Base-by-base conservation (phyloP, 1,140 invertebrate species). In the Macrosteles quadrilineatus region DNA sequence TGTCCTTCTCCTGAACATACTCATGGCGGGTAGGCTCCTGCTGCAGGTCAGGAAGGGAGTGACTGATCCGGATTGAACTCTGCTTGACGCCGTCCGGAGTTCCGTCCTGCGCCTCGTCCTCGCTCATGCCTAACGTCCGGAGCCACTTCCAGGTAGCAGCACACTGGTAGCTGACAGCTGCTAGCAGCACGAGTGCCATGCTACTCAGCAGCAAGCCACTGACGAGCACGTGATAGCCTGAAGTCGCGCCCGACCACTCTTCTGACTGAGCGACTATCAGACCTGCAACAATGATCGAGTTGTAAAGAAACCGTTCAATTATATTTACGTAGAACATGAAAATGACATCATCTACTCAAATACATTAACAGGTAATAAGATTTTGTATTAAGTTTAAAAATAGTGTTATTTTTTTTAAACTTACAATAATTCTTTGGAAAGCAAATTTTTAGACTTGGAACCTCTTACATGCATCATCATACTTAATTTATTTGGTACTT, bases 31-130 rank as follows among this genome's bases (percentile, higher is more conserved):
- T 78, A 0, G 88, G 87, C 70, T 90, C 88, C 0, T 86, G 86
- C 74, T 90, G 88, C 6, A 91, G 81, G 74, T 91, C 90, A 0
- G 90, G 90, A 14, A 91, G 79, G 0, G 89, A 91, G 77, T 90
- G 88, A 73, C 88, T 90, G 75, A 91, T 91, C 12, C 88, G 83
- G 67, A 91, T 89, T 0, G 87, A 86, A 6, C 87, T 85, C 74
- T 89, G 88, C 30, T 87, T 85, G 0, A 86, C 85, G 9, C 84
- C 80, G 59, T 86, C 84, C 29, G 83, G 84, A 73, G 87, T 84
- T 31, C 84, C 83, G 43, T 84, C 84, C 43, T 87, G 82, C 0
- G 81, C 82, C 23, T 83, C 82, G 55, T 87, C 84, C 53, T 70
- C 64, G 32, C 40, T 79, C 75, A 31, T 78, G 72, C 17, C 78